Evolutionary conservation across 2,888 invertebrate genomes (phyloP).

Genomic region (Drosophila multiciliata): DNA sequence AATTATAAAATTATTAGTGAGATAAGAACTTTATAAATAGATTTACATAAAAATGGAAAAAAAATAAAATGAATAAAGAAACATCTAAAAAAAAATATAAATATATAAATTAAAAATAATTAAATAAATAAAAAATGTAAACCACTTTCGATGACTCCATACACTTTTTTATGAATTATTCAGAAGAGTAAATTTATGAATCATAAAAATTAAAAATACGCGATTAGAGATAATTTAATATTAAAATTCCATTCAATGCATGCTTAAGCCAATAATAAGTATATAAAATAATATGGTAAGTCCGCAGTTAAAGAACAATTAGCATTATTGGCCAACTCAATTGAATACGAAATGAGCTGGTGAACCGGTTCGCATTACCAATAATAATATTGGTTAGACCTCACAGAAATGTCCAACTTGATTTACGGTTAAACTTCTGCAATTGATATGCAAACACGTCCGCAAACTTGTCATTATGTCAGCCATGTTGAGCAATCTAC

Average conservation of each 20-base stretch:
- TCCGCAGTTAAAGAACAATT: slow-evolving; percentile 23
- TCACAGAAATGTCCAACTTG: slow-evolving; percentile 12
- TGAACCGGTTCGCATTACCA: slow-evolving; percentile 42
- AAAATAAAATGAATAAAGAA: neutral
- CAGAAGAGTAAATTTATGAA: neutral
- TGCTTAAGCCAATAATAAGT: neutral
- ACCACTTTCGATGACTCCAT: too few species aligned
- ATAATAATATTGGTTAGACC: slow-evolving; percentile 22
- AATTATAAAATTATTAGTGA: neutral
- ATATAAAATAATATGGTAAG: slow-evolving; percentile 8
- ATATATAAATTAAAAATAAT: too few species aligned
- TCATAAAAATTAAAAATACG: neutral
- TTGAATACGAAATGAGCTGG: slow-evolving; percentile 13
- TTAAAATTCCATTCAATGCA: neutral
- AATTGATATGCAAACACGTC: slow-evolving; percentile 42
- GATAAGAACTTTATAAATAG: too few species aligned
- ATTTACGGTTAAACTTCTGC: slow-evolving; percentile 13
- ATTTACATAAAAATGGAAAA: too few species aligned
- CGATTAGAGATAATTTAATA: neutral
- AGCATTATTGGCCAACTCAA: slow-evolving; percentile 7
- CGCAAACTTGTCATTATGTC: slow-evolving; percentile 63
- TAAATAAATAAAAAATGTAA: too few species aligned
- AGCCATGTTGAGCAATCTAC: slow-evolving; percentile 53
- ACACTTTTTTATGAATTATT: neutral
- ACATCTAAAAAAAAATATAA: too few species aligned